A percentile compares a stretch with the other conserved stretches of the same genome.
Conservation (phyloP, 1,140 invertebrate genomes). For the Brachionus asplanchnoidis region DNA sequence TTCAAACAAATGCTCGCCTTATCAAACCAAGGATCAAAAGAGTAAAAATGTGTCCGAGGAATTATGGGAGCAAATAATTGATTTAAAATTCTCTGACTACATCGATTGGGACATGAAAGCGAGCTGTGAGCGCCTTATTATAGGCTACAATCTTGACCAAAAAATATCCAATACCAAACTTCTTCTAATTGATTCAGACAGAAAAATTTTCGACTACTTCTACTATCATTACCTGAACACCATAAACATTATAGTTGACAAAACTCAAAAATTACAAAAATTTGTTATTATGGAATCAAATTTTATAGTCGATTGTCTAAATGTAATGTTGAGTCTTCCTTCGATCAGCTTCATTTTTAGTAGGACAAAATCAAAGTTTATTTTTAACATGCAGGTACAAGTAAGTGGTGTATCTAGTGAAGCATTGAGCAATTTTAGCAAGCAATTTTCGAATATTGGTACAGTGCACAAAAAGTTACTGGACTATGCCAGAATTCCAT, state of each 20-base stretch:
- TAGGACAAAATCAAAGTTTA: background rate
- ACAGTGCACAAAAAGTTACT: background rate
- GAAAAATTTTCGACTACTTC: background rate
- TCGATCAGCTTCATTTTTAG: background rate
- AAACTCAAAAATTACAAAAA: background rate
- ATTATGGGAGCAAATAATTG: background rate
- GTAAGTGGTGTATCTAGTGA: constrained; percentile 33
- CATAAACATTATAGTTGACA: background rate
- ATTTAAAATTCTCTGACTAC: background rate
- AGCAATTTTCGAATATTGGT: background rate
- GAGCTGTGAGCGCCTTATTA: background rate
- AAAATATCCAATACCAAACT: background rate
- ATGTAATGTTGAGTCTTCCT: constrained; percentile 1
- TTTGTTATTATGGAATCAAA: background rate
- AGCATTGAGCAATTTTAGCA: background rate
- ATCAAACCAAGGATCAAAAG: background rate
- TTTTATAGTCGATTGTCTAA: constrained; percentile 4
- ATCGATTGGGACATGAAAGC: constrained; percentile 8
- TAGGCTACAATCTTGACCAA: background rate
- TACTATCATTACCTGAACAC: constrained; percentile 34
- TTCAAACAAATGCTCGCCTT: background rate
- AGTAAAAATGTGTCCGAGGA: background rate
- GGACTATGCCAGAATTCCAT: background rate
- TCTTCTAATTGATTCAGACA: constrained; percentile 2
- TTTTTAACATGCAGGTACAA: background rate